Percentiles rank a stretch among this genome's conserved stretches.
These are phyloP conservation scores for Lonchura striata DNA, from an alignment of 2,113 vertebrate genomes.

Conservation along the genomic window DNA sequence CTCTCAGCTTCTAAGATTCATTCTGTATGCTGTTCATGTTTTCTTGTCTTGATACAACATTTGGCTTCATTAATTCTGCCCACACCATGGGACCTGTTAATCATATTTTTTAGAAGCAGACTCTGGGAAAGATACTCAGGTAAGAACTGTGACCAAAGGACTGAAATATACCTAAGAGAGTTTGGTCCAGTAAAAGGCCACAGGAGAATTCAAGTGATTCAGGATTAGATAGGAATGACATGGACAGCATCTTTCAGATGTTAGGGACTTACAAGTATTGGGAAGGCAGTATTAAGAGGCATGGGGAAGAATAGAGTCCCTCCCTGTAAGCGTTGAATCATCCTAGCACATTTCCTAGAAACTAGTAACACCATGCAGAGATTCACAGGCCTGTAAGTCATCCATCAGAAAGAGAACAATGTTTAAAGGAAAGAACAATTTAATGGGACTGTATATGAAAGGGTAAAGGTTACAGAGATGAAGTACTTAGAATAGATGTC, in stretches of 20 bases:
- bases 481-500: background rate
- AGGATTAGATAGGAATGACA: background rate
- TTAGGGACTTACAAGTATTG: background rate
- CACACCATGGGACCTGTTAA: background rate
- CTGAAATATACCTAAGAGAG: background rate
- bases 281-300: background rate
- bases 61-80: background rate
- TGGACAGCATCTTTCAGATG: background rate
- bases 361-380: background rate
- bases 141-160: background rate
- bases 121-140: background rate
- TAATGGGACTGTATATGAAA: background rate
- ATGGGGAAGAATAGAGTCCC: background rate
- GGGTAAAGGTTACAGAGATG: background rate
- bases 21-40: background rate
- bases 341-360: background rate
- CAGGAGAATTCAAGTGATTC: background rate
- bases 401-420: background rate
- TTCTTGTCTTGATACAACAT: background rate
- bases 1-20: background rate
- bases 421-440: background rate
- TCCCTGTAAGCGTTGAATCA: background rate
- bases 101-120: background rate
- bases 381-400: background rate
- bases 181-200: accelerated